Evolutionary conservation across 2,888 invertebrate species (phyloP).

Genomic region (Netelia virgata): DNA sequence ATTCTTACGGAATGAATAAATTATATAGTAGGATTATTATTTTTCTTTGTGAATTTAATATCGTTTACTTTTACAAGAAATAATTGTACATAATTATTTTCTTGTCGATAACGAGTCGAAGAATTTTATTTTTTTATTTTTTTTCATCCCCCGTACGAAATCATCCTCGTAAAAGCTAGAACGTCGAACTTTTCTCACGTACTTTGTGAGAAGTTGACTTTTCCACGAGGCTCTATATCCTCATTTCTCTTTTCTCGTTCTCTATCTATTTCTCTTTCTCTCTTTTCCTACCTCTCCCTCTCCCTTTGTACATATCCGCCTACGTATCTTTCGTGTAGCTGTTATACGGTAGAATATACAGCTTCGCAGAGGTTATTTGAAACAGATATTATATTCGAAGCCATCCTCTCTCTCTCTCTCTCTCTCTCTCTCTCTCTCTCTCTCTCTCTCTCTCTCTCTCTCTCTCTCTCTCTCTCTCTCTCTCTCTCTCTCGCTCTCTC

Average conservation of each 20-base stretch:
- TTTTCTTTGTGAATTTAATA: background rate
- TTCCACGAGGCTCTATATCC: background rate
- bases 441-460: background rate
- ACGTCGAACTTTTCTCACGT: background rate
- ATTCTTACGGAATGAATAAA: background rate
- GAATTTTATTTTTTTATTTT: background rate
- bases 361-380: constrained; percentile 35
- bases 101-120: background rate
- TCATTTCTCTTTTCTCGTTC: background rate
- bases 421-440: background rate
- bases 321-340: constrained; percentile 13
- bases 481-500: constrained; percentile 6
- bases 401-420: constrained; percentile 1
- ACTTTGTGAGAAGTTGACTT: background rate
- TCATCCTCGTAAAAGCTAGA: background rate
- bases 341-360: constrained; percentile 33
- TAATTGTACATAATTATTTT: background rate
- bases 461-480: background rate
- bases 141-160: background rate
- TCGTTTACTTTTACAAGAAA: background rate
- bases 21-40: background rate
- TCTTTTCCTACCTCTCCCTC: background rate
- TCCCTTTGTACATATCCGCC: background rate
- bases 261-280: background rate
- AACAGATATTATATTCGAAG: constrained; percentile 52